Percentiles rank a stretch among this genome's conserved stretches.
Conservation (phyloP, 2,888 invertebrate genomes). For the Hirtodrosophila cameraria region DNA sequence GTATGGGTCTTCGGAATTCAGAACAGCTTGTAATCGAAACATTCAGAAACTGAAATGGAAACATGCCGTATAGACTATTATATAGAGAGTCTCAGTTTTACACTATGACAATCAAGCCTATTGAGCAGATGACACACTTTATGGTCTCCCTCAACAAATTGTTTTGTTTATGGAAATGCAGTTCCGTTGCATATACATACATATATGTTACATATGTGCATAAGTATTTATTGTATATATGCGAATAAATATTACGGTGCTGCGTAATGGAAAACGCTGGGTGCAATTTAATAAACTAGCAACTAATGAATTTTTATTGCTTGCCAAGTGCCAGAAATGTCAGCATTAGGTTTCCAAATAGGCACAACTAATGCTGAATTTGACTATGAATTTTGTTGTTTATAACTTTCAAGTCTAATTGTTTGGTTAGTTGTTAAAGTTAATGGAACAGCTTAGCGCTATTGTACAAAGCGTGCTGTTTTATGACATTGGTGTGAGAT, state of each 20-base stretch:
- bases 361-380: conserved; percentile 16
- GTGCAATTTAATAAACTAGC: conserved; percentile 55
- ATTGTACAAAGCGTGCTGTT: conserved; percentile 25
- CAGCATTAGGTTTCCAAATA: background rate
- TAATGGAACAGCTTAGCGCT: background rate
- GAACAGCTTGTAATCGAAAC: no score
- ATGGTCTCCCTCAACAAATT: conserved; percentile 31
- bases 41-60: no score
- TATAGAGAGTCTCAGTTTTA: conserved; percentile 9
- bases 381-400: background rate
- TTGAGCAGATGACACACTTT: conserved; percentile 45
- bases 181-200: conserved; percentile 13
- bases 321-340: conserved; percentile 4
- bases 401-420: conserved; percentile 3
- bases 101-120: conserved; percentile 8
- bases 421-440: conserved; percentile 1
- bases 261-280: conserved; percentile 16
- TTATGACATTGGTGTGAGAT: conserved; percentile 46
- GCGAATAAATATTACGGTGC: conserved; percentile 3
- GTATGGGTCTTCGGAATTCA: no score
- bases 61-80: no score
- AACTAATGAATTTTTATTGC: conserved; percentile 50
- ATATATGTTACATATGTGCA: background rate
- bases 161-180: conserved; percentile 53
- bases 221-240: background rate